Evolutionary conservation across 2,888 invertebrate species (phyloP), one percentile per base, ranked within the genome.

Genomic region (Idaea dimidiata): DNA sequence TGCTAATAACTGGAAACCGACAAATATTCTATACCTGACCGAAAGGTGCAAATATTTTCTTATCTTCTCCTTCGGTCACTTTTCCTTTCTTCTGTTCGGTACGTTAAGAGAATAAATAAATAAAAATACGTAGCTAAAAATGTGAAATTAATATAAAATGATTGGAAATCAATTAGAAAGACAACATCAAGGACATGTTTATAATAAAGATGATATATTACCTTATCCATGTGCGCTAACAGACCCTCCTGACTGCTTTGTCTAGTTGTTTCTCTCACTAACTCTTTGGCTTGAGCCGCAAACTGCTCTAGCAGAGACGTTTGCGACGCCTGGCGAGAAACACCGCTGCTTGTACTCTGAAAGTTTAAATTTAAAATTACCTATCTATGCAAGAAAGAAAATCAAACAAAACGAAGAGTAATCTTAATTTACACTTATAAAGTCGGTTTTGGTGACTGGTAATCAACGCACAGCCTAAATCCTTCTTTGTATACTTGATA

Each of bases 231-330:
- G 68, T 97, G 97, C 1, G 97, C 97, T 8, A 97, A 89, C 6
- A 97, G 80, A 31, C 97, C 97, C 82, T 98, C 97, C 82, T 97
- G 97, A 76, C 97, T 97, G 82, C 96, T 96, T 83, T 97, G 97
- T 1, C 97, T 93, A 0, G 97, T 97, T 0, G 97, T 97, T 82
- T 98, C 98, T 59, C 96, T 93, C 1, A 98, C 97, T 63, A 98
- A 87, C 75, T 97, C 98, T 83, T 97, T 97, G 14, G 98, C 98
- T 79, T 97, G 97, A 0, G 95, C 95, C 4, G 98, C 96, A 78
- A 98, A 96, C 77, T 97, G 97, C 83, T 98, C 98, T 73, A 98
- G 94, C 1, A 98, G 86, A 0, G 97, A 98, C 0, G 96, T 94
- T 77, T 97, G 97, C 0, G 97, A 97, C 1, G 96, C 95, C 82